Evolutionary conservation across 35 echinoderm and acorn worm genomes (phyloP).

Genomic region (Anneissia japonica): DNA sequence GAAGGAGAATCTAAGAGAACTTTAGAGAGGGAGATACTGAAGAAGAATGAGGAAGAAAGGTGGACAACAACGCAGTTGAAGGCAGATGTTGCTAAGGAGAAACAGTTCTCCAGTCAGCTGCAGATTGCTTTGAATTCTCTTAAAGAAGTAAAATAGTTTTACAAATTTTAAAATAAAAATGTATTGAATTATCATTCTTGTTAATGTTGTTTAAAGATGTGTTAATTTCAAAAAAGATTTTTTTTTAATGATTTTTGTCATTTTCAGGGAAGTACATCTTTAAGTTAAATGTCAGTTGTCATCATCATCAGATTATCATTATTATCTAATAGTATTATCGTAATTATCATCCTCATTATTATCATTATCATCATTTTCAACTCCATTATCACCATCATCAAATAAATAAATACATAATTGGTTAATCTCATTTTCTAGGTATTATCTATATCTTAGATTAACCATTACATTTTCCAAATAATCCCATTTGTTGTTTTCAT

Average conservation of each 20-base stretch:
- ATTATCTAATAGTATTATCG: background rate
- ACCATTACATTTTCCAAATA: no score
- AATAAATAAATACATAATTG: no score
- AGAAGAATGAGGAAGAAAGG: conserved; percentile 47
- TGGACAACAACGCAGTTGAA: conserved; percentile 41
- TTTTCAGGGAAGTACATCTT: background rate
- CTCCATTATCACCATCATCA: background rate
- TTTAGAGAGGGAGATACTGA: conserved; percentile 27
- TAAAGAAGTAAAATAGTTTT: conserved; percentile 86
- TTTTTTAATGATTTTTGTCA: background rate
- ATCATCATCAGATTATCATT: background rate
- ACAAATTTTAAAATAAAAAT: no score
- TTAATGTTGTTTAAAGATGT: no score
- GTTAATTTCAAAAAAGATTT: background rate
- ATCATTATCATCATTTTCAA: background rate
- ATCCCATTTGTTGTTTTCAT: background rate
- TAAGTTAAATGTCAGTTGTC: background rate
- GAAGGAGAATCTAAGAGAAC: conserved; percentile 53
- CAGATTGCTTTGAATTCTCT: conserved; percentile 56
- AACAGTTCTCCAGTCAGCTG: conserved; percentile 31
- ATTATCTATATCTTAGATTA: no score
- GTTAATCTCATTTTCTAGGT: no score
- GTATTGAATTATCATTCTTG: no score
- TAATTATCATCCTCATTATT: background rate
- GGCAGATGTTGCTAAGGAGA: conserved; percentile 54